A percentile compares a stretch with the other conserved stretches of the same genome.
Conservation (phyloP, 2,797 vertebrate species). For the Peromyscus nudipes region DNA sequence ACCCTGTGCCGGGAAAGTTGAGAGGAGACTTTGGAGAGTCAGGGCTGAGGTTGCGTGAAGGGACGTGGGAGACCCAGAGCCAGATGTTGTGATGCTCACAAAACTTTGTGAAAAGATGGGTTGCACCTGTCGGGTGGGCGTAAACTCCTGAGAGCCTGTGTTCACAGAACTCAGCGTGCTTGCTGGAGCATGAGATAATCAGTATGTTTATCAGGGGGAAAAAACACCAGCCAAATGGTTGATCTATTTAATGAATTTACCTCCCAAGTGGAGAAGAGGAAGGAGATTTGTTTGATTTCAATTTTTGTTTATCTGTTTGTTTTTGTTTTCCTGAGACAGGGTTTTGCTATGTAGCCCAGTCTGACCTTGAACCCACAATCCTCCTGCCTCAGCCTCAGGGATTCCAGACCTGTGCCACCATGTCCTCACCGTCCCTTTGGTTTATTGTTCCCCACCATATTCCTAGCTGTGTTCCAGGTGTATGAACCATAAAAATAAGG, state of each 20-base stretch:
- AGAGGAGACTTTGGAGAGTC: too few species aligned
- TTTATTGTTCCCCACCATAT: neutral
- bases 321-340: neutral
- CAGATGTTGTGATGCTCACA: fast-evolving
- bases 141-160: neutral
- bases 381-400: neutral
- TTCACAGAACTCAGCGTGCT: neutral
- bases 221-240: neutral
- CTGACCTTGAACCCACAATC: neutral
- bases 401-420: neutral
- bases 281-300: neutral
- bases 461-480: neutral
- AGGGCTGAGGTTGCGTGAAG: fast-evolving
- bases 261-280: neutral
- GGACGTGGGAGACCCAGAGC: fast-evolving
- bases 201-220: fast-evolving
- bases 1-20: fast-evolving
- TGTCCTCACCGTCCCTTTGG: neutral
- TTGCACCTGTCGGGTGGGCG: fast-evolving
- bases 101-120: neutral
- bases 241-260: neutral
- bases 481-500: neutral
- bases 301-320: neutral
- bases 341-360: neutral
- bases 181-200: neutral